Evolutionary conservation across 2,888 invertebrate species (phyloP), one percentile per base, ranked within the genome.

Genomic region (Acanthopleura granulata): DNA sequence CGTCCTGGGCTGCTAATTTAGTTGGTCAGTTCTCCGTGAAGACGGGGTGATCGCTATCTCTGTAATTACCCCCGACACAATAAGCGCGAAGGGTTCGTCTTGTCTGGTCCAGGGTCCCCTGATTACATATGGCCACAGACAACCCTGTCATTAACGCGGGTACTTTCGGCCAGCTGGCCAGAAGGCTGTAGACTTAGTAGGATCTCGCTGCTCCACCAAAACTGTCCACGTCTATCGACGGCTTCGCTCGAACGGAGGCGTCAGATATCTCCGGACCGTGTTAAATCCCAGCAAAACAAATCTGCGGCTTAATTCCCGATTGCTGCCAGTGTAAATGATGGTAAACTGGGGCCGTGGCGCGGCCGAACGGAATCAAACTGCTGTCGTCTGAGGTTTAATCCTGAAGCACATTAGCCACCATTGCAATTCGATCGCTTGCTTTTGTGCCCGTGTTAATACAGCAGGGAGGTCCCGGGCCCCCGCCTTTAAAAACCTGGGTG

Each of bases 391-490:
- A 18, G 12, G 18, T 57, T 57, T 57, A 57, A 57, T 6, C 57
- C 57, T 9, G n/a, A 22, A 57, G 4, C 57, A 12, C 57, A 57
- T 57, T 57, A 57, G 18, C n/a, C 22, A 18, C 22, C 57, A 9
- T 57, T 57, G 57, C 57, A 57, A 57, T 12, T 57, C 57, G 57
- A 57, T 57, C 18, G 57, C 57, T 22, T 22, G n/a, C 57, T 57
- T 57, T 57, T 57, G 57, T 57, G 18, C 57, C n/a, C 12, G 18
- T 18, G 3, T 12, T 57, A 57, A 57, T 57, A 57, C 57, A n/a
- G 57, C 18, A 12, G 22, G 57, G 22, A 57, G 22, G 22, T 57
- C n/a, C 4, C 3, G 22, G 22, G 3, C n/a, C 4, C 3, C 57
- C 57, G 22, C 12, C 57, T 40, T 40, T 40, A 40, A 40, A 40